Evolutionary conservation across 2,888 invertebrate species (phyloP), one percentile per base, ranked within the genome.

Genomic region (Mongoloraphidia duomilia): DNA sequence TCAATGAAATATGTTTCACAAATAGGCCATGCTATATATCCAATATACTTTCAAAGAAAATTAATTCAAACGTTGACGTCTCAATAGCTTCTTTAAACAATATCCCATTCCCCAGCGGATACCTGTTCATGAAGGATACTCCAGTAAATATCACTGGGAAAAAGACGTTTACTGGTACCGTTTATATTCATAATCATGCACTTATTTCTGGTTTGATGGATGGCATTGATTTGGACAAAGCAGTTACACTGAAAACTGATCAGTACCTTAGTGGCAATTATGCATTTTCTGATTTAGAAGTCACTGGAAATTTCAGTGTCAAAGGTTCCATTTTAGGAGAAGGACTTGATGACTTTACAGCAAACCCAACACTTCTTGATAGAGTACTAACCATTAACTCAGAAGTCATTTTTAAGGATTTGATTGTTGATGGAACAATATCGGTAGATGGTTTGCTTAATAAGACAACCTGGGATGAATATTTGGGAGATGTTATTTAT

Each of bases 381-480:
- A 61, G 67, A 0, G n/a, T n/a, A n/a, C 61, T 62, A 1, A 50
- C 56, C 1, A 60, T 76, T 1, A 60, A 60, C 5, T 63, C 73
- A 1, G 65, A 67, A 37, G 69, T 71, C 5, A 63, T 68, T 51
- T 76, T 79, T 49, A 60, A 60, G 9, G 58, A 70, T 41, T 59
- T 80, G 9, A 61, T 68, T 55, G 69, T 79, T 0, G 60, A 66
- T 9, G 79, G 79, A 8, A 59, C 67, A 1, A 56, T 79, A 13
- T 60, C 62, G 12, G 54, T 79, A 5, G 60, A 62, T 5, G 63
- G 70, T n/a, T 57, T 59, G 9, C 59, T 73, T 5, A 71, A 74
- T 55, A 63, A 63, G 1, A 57, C 59, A 6, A 57, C 60, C 41
- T 68, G 72, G 46, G 58, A 63, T n/a, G 49, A 58, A 5, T 39